Evolutionary conservation across 2,797 vertebrate species (phyloP).

Genomic region (Gymnothorax reevesii): DNA sequence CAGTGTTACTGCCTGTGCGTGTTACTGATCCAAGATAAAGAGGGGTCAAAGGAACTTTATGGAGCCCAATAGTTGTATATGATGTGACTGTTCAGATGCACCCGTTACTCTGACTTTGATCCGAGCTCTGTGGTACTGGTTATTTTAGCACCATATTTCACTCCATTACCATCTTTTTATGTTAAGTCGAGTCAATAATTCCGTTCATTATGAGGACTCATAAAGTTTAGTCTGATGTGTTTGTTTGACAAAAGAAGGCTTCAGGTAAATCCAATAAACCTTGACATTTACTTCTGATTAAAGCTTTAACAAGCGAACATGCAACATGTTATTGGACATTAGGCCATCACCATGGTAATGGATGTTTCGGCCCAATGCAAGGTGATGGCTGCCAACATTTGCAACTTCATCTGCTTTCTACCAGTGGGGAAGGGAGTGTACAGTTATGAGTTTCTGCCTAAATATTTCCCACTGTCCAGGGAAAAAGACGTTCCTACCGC

Average conservation of each 20-base stretch:
- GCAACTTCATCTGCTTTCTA: slow-evolving; percentile 1
- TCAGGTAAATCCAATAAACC: too few relatives aligned
- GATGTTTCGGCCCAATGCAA: not conserved
- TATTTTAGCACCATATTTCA: not conserved
- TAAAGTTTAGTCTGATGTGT: too few relatives aligned
- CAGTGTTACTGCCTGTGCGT: not conserved
- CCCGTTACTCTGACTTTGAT: not conserved
- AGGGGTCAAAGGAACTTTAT: not conserved
- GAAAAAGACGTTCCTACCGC: slow-evolving; percentile 51
- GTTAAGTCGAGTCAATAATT: not conserved
- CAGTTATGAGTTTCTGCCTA: slow-evolving; percentile 55
- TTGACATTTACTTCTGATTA: too few relatives aligned
- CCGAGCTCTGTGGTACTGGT: not conserved
- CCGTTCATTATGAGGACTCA: too few relatives aligned
- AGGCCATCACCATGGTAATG: too few relatives aligned
- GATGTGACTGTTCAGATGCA: not conserved
- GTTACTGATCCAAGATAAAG: not conserved
- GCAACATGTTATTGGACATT: too few relatives aligned
- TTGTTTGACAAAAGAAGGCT: too few relatives aligned
- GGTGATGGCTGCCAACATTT: not conserved
- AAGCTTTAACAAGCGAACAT: too few relatives aligned
- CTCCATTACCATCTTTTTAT: not conserved
- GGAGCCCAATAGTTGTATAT: not conserved
- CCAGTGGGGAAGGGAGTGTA: slow-evolving; percentile 41
- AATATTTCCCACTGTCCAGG: slow-evolving; percentile 51